Conservation (phyloP, 2,797 vertebrate species). For the Channallabes apus region DNA sequence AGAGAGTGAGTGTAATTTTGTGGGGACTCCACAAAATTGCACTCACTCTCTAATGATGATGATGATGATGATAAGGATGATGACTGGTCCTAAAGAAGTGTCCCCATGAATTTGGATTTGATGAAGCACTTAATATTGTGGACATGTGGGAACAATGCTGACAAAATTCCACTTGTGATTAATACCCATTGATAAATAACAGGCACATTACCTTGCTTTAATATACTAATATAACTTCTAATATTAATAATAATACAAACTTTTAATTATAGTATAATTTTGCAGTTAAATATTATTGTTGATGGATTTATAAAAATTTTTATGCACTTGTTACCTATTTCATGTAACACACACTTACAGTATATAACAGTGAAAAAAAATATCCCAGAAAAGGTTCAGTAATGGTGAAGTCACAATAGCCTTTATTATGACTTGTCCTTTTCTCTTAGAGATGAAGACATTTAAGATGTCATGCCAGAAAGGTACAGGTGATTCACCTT, state of each 20-base stretch:
- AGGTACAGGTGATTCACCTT: background rate
- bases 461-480: background rate
- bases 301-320: background rate
- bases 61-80: background rate
- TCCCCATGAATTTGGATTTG: background rate
- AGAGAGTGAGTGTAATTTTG: background rate
- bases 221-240: too few species aligned
- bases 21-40: background rate
- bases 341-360: background rate
- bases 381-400: background rate
- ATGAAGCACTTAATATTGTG: conserved; percentile 19
- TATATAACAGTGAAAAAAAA: background rate
- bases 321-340: background rate
- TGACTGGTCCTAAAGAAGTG: background rate
- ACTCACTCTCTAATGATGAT: too few species aligned
- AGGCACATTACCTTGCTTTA: background rate
- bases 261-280: background rate
- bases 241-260: background rate
- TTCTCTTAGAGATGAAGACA: background rate
- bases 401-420: background rate
- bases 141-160: conserved; percentile 26
- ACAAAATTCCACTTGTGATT: conserved; percentile 13
- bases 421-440: background rate
- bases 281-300: background rate
- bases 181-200: conserved; percentile 18